These are phyloP conservation scores for Elachura formosa DNA, from an alignment of 2,113 vertebrate genomes.

Conservation along the genomic window DNA sequence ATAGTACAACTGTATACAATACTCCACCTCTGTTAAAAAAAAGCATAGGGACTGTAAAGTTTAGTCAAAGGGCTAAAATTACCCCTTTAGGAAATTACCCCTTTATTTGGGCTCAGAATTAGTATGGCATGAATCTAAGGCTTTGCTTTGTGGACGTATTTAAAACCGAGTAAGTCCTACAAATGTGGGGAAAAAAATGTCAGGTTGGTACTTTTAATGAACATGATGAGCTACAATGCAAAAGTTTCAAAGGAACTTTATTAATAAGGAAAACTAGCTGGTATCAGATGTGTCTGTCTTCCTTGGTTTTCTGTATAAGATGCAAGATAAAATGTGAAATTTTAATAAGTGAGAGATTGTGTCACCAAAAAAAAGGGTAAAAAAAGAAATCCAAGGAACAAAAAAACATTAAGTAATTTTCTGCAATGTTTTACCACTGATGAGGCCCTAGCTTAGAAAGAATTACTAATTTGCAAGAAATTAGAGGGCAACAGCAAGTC, in stretches of 20 bases:
- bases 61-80: not conserved
- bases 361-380: not conserved
- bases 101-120: not conserved
- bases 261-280: not conserved
- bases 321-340: not conserved
- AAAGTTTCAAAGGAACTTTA: not conserved
- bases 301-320: not conserved
- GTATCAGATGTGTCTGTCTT: not conserved
- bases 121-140: slow-evolving; percentile 44
- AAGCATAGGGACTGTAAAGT: slow-evolving; percentile 13
- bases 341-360: not conserved
- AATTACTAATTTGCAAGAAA: not conserved
- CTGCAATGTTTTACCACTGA: not conserved
- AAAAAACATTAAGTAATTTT: not conserved
- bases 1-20: slow-evolving; percentile 35
- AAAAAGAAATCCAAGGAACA: not conserved
- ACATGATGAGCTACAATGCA: not conserved
- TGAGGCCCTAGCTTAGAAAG: not conserved
- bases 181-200: not conserved
- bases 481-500: not conserved
- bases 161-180: not conserved
- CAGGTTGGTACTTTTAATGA: not conserved
- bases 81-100: not conserved
- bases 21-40: slow-evolving; percentile 50
- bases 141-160: slow-evolving; percentile 29